Percentiles rank a stretch among this genome's conserved stretches.
phyloP scores from a whole-genome alignment of 2,113 vertebrate species.

The Brachypodius melanocephalos region DNA sequence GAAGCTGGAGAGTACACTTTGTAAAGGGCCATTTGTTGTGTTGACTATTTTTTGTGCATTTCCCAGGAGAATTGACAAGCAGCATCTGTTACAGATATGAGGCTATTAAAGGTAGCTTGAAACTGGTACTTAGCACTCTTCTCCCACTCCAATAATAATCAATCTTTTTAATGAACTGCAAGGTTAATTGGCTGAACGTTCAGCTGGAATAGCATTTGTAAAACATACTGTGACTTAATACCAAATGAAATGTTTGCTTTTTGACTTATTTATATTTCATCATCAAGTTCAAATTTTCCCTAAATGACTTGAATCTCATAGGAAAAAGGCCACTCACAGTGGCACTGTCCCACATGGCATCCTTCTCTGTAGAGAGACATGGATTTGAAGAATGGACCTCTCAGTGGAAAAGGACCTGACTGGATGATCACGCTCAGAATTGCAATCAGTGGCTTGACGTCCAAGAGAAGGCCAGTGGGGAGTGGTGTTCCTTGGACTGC shows the following conservation, averaged over 20 bases:
- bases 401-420: not conserved
- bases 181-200: not conserved
- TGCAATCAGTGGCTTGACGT: not conserved
- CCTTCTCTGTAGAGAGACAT: not conserved
- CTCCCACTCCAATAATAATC: not conserved
- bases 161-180: not conserved
- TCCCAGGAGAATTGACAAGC: not conserved
- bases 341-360: not conserved
- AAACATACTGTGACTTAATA: not conserved
- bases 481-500: fast-evolving
- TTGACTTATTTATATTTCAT: not conserved
- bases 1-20: not conserved
- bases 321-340: not conserved
- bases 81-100: not conserved
- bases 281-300: not conserved
- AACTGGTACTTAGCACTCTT: not conserved
- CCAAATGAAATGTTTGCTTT: not conserved
- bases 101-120: not conserved
- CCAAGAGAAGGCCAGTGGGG: not conserved
- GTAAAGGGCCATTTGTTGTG: not conserved
- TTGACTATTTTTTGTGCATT: not conserved
- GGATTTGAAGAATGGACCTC: not conserved
- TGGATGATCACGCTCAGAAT: no score
- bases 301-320: not conserved
- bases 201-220: not conserved